phyloP scores from a whole-genome alignment of 2,888 invertebrate genomes.

The Thecophora atra region DNA sequence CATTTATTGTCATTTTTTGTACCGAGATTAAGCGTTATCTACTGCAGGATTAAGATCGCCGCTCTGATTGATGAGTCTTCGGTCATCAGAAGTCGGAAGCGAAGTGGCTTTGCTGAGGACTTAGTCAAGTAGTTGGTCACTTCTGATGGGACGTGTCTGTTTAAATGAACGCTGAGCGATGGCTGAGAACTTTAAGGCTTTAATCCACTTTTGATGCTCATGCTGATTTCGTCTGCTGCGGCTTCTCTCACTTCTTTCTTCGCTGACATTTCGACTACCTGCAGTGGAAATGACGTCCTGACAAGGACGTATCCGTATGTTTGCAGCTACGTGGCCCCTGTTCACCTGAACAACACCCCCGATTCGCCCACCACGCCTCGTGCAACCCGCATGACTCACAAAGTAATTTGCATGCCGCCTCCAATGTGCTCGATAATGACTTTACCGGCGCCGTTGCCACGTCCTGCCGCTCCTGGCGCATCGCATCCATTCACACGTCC shows the following conservation, averaged over 20 bases:
- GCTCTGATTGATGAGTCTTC: conserved; percentile 3
- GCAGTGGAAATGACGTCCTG: neutral
- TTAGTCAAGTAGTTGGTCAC: neutral
- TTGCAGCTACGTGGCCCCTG: too few species aligned
- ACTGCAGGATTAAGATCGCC: conserved; percentile 8
- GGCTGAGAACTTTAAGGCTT: neutral
- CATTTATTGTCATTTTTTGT: conserved; percentile 8
- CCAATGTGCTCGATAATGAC: conserved; percentile 41
- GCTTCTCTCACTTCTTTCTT: neutral
- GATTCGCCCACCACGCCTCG: neutral
- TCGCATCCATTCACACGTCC: conserved; percentile 41
- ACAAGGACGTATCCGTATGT: too few species aligned
- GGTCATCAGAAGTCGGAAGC: neutral
- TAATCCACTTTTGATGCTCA: neutral
- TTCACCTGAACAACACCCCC: too few species aligned
- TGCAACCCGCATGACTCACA: conserved; percentile 13
- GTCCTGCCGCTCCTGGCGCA: neutral
- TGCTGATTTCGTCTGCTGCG: neutral
- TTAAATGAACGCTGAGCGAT: neutral
- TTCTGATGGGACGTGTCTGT: neutral
- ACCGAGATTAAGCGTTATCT: neutral
- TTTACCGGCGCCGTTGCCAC: conserved; percentile 35
- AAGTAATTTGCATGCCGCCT: conserved; percentile 43
- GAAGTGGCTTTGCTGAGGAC: conserved; percentile 2
- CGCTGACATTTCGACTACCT: neutral